phyloP scores from a whole-genome alignment of 2,113 vertebrate genomes.

The Tangachromis dhanisi region DNA sequence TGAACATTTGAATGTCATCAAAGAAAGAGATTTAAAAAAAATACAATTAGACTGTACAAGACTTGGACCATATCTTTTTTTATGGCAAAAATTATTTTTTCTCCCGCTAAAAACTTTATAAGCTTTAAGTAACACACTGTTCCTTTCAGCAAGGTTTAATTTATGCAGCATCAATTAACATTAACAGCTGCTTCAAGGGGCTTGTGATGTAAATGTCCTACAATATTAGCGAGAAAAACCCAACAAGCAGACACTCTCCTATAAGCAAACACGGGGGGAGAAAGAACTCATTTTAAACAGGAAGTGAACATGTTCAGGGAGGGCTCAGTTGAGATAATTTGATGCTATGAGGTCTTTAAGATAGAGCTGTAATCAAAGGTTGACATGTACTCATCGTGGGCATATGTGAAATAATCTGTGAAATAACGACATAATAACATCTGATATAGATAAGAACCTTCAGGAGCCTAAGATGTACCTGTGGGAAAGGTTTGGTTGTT shows the following conservation, averaged over 20 bases:
- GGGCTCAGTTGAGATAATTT: neutral
- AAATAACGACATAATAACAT: neutral
- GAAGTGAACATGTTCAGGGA: neutral
- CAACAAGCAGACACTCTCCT: neutral
- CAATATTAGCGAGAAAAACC: neutral
- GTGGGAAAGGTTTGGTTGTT: neutral
- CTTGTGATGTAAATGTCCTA: neutral
- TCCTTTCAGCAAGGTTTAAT: neutral
- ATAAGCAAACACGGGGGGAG: neutral
- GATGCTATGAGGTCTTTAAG: neutral
- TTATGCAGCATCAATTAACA: rapidly evolving
- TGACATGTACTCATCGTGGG: neutral
- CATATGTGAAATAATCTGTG: neutral
- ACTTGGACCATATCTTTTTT: neutral
- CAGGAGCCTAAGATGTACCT: neutral
- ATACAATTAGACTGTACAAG: neutral
- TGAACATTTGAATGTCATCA: neutral
- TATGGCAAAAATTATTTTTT: rapidly evolving
- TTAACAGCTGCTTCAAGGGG: rapidly evolving
- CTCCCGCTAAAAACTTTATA: neutral
- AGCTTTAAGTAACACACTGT: neutral
- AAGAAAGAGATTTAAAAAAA: neutral
- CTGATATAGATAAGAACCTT: neutral
- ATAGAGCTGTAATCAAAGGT: neutral
- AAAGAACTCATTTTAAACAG: neutral